Evolutionary conservation across 2,797 vertebrate genomes (phyloP).

Genomic region (Falco rusticolus): DNA sequence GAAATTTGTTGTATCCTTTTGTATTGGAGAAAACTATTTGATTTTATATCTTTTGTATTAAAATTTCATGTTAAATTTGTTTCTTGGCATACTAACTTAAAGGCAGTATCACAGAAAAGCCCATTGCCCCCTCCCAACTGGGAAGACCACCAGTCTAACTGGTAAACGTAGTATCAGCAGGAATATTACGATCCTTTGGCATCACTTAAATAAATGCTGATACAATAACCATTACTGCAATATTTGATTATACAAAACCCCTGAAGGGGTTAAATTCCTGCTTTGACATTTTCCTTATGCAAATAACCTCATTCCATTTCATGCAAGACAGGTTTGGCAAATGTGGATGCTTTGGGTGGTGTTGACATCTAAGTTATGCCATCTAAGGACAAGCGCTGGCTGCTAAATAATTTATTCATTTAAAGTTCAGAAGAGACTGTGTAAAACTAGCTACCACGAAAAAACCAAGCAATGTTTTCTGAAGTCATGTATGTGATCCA

Average conservation of each 20-base stretch:
- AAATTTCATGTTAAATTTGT: not conserved
- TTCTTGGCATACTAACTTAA: not conserved
- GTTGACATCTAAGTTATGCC: conserved; percentile 37
- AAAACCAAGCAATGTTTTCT: not conserved
- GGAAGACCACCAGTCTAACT: not conserved
- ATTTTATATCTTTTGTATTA: not conserved
- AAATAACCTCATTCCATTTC: conserved; percentile 24
- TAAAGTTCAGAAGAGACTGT: conserved; percentile 39
- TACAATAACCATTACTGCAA: not conserved
- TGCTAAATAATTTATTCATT: conserved; percentile 63
- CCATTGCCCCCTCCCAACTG: not conserved
- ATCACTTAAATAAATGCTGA: not conserved
- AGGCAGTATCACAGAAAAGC: not conserved
- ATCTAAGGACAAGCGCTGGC: conserved; percentile 49
- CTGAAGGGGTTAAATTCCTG: conserved; percentile 37
- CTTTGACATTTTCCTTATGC: conserved; percentile 24
- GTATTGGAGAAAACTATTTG: not conserved
- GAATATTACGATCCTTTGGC: not conserved
- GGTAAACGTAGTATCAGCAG: not conserved
- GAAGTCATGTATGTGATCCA: conserved; percentile 14
- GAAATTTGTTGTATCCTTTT: not conserved
- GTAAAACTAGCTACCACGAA: conserved; percentile 6
- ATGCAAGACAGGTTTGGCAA: conserved; percentile 44
- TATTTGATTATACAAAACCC: not conserved
- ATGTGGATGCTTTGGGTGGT: conserved; percentile 14